Evolutionary conservation across 1,140 invertebrate genomes (phyloP).

Genomic region (Anastrepha obliqua): DNA sequence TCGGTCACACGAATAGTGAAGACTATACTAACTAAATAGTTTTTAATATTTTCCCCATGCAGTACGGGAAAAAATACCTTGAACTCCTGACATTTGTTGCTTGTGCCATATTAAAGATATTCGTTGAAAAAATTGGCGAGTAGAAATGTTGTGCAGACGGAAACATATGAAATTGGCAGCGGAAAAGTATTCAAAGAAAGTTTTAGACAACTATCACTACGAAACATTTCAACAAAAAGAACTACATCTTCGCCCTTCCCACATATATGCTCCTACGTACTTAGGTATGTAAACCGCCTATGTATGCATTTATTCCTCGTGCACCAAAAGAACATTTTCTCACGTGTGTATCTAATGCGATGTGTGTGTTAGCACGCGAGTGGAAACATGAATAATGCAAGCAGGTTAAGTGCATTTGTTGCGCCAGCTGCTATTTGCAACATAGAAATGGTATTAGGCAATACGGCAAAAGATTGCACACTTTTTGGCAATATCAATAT

Average conservation of each 20-base stretch:
- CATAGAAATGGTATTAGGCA: conserved; percentile 28
- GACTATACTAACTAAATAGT: too few species aligned
- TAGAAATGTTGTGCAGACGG: too few species aligned
- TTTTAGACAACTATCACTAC: background rate
- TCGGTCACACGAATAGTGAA: too few species aligned
- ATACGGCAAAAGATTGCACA: conserved; percentile 25
- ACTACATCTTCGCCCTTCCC: background rate
- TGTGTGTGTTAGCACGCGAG: conserved; percentile 13
- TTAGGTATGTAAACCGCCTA: background rate
- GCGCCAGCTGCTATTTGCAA: conserved; percentile 43
- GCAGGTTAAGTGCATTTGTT: conserved; percentile 49
- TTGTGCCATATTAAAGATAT: too few species aligned
- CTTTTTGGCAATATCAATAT: conserved; percentile 22
- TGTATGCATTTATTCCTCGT: background rate
- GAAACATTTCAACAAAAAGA: background rate
- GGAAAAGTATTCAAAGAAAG: background rate
- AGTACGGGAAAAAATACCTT: too few species aligned
- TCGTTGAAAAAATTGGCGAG: too few species aligned
- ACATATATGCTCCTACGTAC: background rate
- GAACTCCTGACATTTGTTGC: too few species aligned
- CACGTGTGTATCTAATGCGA: background rate
- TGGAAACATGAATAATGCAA: conserved; percentile 35
- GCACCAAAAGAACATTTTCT: background rate
- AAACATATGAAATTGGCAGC: background rate
- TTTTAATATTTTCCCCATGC: too few species aligned